Conservation (phyloP, 2,888 invertebrate genomes). For the Cephonodes hylas region DNA sequence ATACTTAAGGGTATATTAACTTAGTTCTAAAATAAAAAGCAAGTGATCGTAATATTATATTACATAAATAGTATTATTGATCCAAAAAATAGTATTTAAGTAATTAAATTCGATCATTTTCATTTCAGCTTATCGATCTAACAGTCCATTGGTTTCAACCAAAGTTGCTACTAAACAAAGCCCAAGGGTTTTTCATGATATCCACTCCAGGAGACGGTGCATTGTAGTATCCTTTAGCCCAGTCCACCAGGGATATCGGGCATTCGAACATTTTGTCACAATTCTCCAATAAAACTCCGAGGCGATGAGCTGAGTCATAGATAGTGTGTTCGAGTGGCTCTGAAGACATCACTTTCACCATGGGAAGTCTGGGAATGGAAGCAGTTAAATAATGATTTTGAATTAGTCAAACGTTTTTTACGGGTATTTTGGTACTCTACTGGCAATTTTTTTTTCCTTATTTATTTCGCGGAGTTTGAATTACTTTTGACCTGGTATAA, state of each 20-base stretch:
- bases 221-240: constrained; percentile 82
- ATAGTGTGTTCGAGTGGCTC: constrained; percentile 83
- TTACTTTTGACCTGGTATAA: too few species aligned
- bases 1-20: too few species aligned
- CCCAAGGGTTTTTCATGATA: constrained; percentile 39
- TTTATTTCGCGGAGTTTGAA: too few species aligned
- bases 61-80: too few species aligned
- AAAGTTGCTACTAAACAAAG: constrained; percentile 46
- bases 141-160: constrained; percentile 24
- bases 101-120: not conserved
- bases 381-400: constrained; percentile 8
- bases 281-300: constrained; percentile 49
- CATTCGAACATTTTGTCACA: constrained; percentile 82
- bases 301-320: constrained; percentile 82
- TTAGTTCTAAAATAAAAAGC: too few species aligned
- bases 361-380: constrained; percentile 81
- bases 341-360: constrained; percentile 76
- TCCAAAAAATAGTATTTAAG: not conserved
- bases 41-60: too few species aligned
- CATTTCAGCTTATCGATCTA: not conserved
- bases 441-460: too few species aligned
- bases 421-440: too few species aligned
- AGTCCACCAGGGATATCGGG: constrained; percentile 84
- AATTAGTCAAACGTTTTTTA: too few species aligned
- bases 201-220: constrained; percentile 44